Evolutionary conservation across 2,113 vertebrate genomes (phyloP).

Genomic region (Oreocharis arfaki): DNA sequence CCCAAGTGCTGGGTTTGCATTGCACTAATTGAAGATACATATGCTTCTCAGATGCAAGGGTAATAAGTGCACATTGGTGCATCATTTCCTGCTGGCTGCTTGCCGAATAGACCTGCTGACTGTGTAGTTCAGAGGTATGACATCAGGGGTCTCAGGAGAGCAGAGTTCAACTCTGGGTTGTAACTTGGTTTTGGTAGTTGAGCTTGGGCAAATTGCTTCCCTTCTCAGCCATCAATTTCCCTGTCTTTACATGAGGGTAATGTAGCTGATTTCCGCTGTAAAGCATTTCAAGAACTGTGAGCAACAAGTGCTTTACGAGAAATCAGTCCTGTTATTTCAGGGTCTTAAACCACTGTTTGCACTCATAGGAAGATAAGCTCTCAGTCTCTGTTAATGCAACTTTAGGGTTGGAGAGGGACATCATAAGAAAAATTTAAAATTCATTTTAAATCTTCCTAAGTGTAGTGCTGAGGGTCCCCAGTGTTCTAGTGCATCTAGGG

Average conservation of each 20-base stretch:
- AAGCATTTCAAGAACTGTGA: neutral
- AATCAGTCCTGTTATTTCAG: neutral
- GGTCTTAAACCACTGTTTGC: neutral
- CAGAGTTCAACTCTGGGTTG: neutral
- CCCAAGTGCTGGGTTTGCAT: neutral
- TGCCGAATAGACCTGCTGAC: rapidly evolving
- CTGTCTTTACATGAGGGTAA: neutral
- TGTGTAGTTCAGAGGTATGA: neutral
- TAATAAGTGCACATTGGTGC: neutral
- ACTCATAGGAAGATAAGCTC: neutral
- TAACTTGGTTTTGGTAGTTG: neutral
- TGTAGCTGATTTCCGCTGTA: neutral
- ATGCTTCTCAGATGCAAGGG: neutral
- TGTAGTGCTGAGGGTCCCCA: neutral
- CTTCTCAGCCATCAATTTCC: neutral
- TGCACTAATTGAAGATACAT: neutral
- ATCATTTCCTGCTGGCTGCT: neutral
- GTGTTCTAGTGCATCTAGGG: neutral
- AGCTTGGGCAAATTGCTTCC: neutral
- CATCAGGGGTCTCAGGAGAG: neutral
- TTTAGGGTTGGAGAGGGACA: neutral
- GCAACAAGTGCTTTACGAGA: neutral
- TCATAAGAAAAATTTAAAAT: neutral
- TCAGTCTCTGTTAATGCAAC: neutral
- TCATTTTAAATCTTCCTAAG: neutral